Percentiles rank a stretch among this genome's conserved stretches.
Evolutionary conservation across 2,797 vertebrate genomes (phyloP).

Genomic region (Myiotriccus ornatus): DNA sequence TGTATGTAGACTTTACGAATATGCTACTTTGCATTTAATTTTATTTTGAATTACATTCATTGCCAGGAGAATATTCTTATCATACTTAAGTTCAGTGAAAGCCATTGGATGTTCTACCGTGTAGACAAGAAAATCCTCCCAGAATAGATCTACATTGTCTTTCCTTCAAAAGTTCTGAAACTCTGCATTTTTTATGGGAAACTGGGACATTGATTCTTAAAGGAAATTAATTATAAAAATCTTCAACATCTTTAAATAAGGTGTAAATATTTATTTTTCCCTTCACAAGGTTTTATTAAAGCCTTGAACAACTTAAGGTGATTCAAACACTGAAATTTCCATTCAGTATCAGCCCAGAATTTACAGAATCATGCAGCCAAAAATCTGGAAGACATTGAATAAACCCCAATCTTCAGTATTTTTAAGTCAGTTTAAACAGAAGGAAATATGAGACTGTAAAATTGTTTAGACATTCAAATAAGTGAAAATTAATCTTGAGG

Average conservation of each 20-base stretch:
- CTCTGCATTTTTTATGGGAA: background rate
- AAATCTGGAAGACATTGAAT: constrained; percentile 61
- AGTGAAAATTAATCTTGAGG: constrained; percentile 47
- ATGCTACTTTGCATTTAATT: background rate
- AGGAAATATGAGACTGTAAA: constrained; percentile 44
- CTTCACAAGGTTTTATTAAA: background rate
- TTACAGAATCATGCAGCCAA: constrained; percentile 16
- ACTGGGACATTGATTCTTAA: background rate
- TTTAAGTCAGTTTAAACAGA: constrained; percentile 32
- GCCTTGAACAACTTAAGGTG: background rate
- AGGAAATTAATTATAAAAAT: background rate
- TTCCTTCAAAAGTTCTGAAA: background rate
- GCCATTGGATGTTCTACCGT: background rate
- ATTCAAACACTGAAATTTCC: background rate
- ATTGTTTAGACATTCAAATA: constrained; percentile 38
- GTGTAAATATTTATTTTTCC: background rate
- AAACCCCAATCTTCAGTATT: constrained; percentile 7
- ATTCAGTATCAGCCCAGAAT: background rate
- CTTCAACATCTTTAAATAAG: background rate
- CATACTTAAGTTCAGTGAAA: background rate
- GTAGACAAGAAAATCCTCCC: background rate
- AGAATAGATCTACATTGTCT: background rate
- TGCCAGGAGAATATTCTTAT: background rate
- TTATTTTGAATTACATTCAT: background rate
- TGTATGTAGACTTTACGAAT: background rate